phyloP scores from a whole-genome alignment of 2,797 vertebrate species.

The Spea hammondii region DNA sequence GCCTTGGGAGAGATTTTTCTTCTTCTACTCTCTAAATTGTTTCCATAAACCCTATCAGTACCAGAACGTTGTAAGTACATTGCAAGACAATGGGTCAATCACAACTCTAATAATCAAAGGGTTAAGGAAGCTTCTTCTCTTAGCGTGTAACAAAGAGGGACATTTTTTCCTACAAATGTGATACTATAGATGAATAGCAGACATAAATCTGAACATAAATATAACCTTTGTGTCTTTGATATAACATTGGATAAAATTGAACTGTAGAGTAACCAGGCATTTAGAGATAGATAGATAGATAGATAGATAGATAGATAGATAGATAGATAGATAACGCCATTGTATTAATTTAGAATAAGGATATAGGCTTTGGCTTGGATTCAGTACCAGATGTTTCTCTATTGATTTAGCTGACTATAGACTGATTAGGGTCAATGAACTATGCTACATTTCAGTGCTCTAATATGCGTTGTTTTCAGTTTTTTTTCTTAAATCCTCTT shows the following conservation, averaged over 20 bases:
- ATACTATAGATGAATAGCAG: too few relatives aligned
- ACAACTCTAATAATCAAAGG: neutral
- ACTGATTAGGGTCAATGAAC: conserved; percentile 35
- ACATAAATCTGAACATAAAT: too few relatives aligned
- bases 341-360: too few relatives aligned
- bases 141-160: too few relatives aligned
- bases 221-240: too few relatives aligned
- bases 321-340: too few relatives aligned
- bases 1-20: conserved; percentile 15
- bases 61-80: neutral
- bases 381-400: conserved; percentile 19
- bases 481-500: conserved; percentile 10
- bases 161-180: too few relatives aligned
- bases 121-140: neutral
- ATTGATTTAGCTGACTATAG: conserved; percentile 25
- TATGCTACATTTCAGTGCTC: conserved; percentile 16
- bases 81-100: neutral
- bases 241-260: too few relatives aligned
- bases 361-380: neutral
- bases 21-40: conserved; percentile 23
- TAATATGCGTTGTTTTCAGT: conserved; percentile 21
- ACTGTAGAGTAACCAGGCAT: too few relatives aligned
- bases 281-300: too few relatives aligned
- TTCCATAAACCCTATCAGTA: conserved; percentile 9
- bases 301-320: too few relatives aligned